These are phyloP conservation scores for Drosophila elegans DNA, from an alignment of 1,140 invertebrate species.

Conservation along the genomic window DNA sequence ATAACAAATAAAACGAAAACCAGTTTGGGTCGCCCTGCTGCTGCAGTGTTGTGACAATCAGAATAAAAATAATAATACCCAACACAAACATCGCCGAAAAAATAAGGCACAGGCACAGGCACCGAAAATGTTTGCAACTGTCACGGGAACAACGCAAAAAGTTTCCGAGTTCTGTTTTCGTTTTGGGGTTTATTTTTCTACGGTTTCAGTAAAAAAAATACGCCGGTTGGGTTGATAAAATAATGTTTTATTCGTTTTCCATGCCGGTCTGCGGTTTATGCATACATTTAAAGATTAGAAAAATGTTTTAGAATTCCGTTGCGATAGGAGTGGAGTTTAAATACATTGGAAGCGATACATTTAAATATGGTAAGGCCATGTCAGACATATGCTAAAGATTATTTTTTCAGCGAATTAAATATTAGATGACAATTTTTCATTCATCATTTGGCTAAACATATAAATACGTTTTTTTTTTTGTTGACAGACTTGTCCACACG, in stretches of 20 bases:
- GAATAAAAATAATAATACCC: constrained; percentile 71
- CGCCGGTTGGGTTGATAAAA: constrained; percentile 38
- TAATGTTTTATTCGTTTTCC: constrained; percentile 14
- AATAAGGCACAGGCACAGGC: constrained; percentile 39
- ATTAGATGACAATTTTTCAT: background rate
- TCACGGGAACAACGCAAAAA: constrained; percentile 53
- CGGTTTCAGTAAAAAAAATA: constrained; percentile 8
- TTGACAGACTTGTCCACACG: background rate
- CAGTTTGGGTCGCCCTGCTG: constrained; percentile 46
- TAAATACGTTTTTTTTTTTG: constrained; percentile 1
- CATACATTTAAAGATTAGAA: constrained; percentile 50
- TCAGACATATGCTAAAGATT: background rate
- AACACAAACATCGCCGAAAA: constrained; percentile 42
- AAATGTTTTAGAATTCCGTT: constrained; percentile 6
- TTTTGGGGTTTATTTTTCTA: constrained; percentile 43
- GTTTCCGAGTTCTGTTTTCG: constrained; percentile 34
- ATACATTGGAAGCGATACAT: background rate
- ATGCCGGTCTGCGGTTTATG: constrained; percentile 28
- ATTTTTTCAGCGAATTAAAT: constrained; percentile 1
- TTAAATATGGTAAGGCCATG: background rate
- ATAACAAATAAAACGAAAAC: constrained; percentile 65
- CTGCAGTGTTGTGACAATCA: constrained; percentile 59
- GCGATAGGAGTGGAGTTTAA: background rate
- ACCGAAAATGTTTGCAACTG: constrained; percentile 73
- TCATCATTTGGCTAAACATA: too few species aligned